A percentile compares a stretch with the other conserved stretches of the same genome.
Conservation (phyloP, 2,113 vertebrate species). For the Archocentrus centrarchus region DNA sequence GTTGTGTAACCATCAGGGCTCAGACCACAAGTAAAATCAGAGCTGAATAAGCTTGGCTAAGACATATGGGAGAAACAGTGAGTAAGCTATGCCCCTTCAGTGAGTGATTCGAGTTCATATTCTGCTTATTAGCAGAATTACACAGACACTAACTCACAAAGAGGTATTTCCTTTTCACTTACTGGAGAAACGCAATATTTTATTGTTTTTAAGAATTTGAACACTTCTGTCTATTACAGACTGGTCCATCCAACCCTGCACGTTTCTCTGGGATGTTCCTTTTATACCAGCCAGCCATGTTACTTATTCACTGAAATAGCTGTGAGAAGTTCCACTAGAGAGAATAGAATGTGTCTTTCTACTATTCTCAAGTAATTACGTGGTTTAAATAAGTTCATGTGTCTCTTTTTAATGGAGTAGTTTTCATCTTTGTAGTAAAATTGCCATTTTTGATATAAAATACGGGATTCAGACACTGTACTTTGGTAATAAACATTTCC, state of each 20-base stretch:
- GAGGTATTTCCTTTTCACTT: not conserved
- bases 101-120: not conserved
- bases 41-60: not conserved
- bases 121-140: not conserved
- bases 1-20: conserved; percentile 1
- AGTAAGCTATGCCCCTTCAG: not conserved
- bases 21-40: conserved; percentile 2
- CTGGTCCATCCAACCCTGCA: not conserved
- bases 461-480: not conserved
- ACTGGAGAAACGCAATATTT: no score
- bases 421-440: not conserved
- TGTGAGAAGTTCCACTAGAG: not conserved
- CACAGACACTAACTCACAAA: not conserved
- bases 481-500: not conserved
- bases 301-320: not conserved
- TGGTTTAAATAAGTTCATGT: not conserved
- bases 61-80: not conserved
- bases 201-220: not conserved
- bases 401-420: not conserved
- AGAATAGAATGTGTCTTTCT: not conserved
- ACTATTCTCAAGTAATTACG: not conserved
- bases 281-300: not conserved
- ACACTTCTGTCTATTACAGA: not conserved
- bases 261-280: not conserved
- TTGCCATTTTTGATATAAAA: not conserved